A percentile compares a stretch with the other conserved stretches of the same genome.
Evolutionary conservation across 2,113 vertebrate species (phyloP).

Genomic region (Archocentrus centrarchus): DNA sequence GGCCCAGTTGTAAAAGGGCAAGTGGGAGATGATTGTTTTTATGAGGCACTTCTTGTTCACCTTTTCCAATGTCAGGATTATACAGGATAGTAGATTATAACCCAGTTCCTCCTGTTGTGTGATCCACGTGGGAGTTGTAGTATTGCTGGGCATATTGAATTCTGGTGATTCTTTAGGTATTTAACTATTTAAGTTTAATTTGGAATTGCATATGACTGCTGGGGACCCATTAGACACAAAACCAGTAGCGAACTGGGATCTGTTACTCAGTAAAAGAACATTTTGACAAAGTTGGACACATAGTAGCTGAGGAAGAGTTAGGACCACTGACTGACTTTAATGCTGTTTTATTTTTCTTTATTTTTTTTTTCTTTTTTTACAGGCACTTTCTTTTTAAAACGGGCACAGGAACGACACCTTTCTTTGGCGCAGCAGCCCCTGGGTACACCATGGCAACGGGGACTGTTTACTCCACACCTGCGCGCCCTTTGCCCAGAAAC

Average conservation of each 20-base stretch:
- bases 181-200: neutral
- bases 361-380: constrained; percentile 27
- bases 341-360: neutral
- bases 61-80: constrained; percentile 69
- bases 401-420: constrained; percentile 95
- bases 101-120: constrained; percentile 23
- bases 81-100: constrained; percentile 45
- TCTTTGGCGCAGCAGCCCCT: constrained; percentile 95
- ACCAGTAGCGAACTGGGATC: neutral
- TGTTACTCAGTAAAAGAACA: neutral
- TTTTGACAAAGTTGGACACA: neutral
- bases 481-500: constrained; percentile 94
- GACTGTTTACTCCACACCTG: constrained; percentile 96
- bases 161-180: neutral
- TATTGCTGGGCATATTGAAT: neutral
- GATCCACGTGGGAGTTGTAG: constrained; percentile 13
- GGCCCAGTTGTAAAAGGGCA: constrained; percentile 76
- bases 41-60: constrained; percentile 71
- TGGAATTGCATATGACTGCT: fast-evolving
- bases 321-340: neutral
- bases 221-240: neutral
- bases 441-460: constrained; percentile 99
- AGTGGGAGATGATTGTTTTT: constrained; percentile 77
- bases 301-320: neutral
- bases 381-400: constrained; percentile 99